These are phyloP conservation scores for Omphaloscelis lunosa DNA, from an alignment of 2,888 invertebrate species.

Conservation along the genomic window DNA sequence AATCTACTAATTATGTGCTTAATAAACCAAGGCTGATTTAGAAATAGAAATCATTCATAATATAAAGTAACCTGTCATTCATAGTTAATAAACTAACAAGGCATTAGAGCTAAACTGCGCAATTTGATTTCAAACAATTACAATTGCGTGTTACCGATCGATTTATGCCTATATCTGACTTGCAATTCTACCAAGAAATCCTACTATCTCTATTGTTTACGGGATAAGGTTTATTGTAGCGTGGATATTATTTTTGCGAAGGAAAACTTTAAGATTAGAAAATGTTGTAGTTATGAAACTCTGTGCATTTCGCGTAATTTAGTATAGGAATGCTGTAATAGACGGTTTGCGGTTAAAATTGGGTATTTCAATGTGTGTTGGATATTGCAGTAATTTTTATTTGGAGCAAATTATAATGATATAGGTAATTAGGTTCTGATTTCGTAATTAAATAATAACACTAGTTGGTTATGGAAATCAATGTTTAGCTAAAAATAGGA, in stretches of 20 bases:
- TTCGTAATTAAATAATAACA: neutral
- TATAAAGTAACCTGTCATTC: constrained; percentile 1
- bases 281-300: constrained; percentile 61
- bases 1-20: neutral
- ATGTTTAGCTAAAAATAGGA: neutral
- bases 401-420: neutral
- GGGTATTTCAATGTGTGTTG: constrained; percentile 30
- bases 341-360: constrained; percentile 22
- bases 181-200: neutral
- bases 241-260: neutral
- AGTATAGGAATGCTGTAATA: constrained; percentile 62
- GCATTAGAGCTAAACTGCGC: constrained; percentile 27
- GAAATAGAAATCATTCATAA: neutral
- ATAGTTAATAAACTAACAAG: constrained; percentile 5
- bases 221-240: neutral
- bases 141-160: constrained; percentile 51
- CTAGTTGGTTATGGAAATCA: neutral
- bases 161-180: constrained; percentile 32
- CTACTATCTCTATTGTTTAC: neutral
- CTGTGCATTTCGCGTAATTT: constrained; percentile 54
- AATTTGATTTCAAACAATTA: constrained; percentile 55
- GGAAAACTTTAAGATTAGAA: constrained; percentile 50
- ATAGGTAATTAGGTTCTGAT: neutral
- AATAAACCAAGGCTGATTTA: neutral
- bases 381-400: constrained; percentile 33